Base-by-base conservation (phyloP, 1,140 invertebrate species). In the Mylabris phalerata region DNA sequence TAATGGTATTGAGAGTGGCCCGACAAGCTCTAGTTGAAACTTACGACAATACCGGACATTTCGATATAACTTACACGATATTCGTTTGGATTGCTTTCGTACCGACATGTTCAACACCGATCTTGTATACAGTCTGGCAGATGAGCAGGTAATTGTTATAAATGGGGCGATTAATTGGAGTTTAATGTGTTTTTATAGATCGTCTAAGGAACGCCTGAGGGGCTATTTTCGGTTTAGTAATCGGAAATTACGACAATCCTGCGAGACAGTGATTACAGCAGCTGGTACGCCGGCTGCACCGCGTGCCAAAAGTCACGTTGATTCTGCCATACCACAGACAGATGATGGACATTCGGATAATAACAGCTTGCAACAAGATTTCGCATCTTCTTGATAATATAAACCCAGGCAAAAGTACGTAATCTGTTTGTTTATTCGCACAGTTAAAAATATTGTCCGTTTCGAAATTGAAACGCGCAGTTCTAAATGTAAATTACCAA, bases 21-120 rank as follows among this genome's bases (percentile, higher is more conserved):
- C 79, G 83, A 44, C 77, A 85, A 51, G 80, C 83, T 27, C 71
- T 88, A 9, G 73, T 80, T 41, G 86, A 88, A 68, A 88, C 84
- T 0, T 84, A 87, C 58, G 82, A 84, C 41, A 89, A 87, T 66
- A 79, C 75, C 13, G 79, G 78, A 19, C 80, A 84, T 65, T 84
- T 87, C 52, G 86, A 89, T 65, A 79, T 87, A 13, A 83, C 80
- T 2, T 89, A 83, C 68, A 77, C 82, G 27, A 79, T 82, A 58
- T 84, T 87, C 59, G 81, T 87, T 4, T 88, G 84, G 84, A 72
- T 88, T 32, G 85, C 83, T 2, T 88, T 87, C 59, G 67, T 86
- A 39, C 84, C 85, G 32, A 85, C 83, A 0, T 80, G 84, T 48
- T 80, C 79, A 5, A 86, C 83, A 13, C 86, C 86, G 0, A 71